These are phyloP conservation scores for Zoanthus solanderi DNA, from an alignment of 92 coral and sea anemone genomes.

Conservation along the genomic window DNA sequence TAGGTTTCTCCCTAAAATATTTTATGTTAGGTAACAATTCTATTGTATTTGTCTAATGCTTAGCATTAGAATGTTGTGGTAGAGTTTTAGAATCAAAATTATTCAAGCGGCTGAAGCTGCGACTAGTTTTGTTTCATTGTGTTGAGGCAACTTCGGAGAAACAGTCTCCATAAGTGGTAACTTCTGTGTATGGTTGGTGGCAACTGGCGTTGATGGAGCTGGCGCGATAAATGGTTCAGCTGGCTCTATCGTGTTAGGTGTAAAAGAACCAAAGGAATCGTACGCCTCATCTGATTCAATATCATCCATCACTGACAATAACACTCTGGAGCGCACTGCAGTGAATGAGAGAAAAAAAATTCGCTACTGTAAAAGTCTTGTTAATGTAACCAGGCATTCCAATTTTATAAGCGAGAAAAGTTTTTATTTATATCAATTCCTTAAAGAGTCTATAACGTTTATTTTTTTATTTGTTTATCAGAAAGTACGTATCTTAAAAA, in stretches of 20 bases:
- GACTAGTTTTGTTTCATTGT: slow-evolving; percentile 65
- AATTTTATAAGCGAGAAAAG: too few species aligned
- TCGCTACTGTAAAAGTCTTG: not conserved
- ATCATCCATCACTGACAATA: slow-evolving; percentile 85
- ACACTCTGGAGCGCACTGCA: slow-evolving; percentile 88
- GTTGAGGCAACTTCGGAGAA: slow-evolving; percentile 58
- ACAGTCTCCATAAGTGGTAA: slow-evolving; percentile 80
- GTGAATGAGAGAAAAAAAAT: not conserved
- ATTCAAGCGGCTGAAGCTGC: slow-evolving; percentile 75
- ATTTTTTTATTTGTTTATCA: too few species aligned
- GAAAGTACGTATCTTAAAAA: too few species aligned
- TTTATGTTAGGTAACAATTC: not conserved
- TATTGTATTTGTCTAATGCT: slow-evolving; percentile 28
- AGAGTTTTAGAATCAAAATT: not conserved
- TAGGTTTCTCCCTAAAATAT: slow-evolving; percentile 36
- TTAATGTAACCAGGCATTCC: too few species aligned
- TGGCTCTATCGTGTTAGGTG: slow-evolving; percentile 76
- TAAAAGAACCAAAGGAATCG: slow-evolving; percentile 63
- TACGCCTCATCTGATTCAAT: slow-evolving; percentile 73
- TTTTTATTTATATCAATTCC: too few species aligned
- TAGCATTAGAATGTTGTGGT: slow-evolving; percentile 1
- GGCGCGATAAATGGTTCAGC: slow-evolving; percentile 80
- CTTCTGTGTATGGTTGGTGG: slow-evolving; percentile 78
- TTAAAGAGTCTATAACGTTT: too few species aligned
- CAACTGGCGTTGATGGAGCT: slow-evolving; percentile 73